A percentile compares a stretch with the other conserved stretches of the same genome.
phyloP scores from a whole-genome alignment of 2,797 vertebrate genomes.

The Hydrocynus forskahlii region DNA sequence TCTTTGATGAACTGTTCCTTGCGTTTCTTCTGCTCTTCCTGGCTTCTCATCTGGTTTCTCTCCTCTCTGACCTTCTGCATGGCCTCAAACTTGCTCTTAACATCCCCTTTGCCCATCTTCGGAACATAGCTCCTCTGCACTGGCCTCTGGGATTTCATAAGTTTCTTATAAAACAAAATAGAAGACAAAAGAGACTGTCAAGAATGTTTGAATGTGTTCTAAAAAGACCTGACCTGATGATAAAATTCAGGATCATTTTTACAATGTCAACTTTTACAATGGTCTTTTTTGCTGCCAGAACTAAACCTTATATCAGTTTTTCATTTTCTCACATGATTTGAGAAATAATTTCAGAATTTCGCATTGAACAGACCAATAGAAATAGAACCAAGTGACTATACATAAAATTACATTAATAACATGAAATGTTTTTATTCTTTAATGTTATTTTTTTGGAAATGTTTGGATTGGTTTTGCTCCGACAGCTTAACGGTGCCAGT shows the following conservation, averaged over 20 bases:
- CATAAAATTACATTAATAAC: too few relatives aligned
- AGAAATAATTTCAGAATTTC: too few relatives aligned
- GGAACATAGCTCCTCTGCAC: slow-evolving; percentile 94
- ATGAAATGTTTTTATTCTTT: too few relatives aligned
- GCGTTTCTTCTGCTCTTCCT: slow-evolving; percentile 93
- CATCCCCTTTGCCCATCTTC: slow-evolving; percentile 86
- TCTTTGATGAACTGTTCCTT: slow-evolving; percentile 97
- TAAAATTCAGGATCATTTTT: too few relatives aligned
- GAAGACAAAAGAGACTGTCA: background rate
- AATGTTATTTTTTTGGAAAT: too few relatives aligned
- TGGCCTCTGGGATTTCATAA: slow-evolving; percentile 89
- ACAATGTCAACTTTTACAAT: too few relatives aligned
- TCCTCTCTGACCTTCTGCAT: slow-evolving; percentile 98
- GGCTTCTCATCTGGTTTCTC: slow-evolving; percentile 89
- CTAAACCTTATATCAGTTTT: too few relatives aligned
- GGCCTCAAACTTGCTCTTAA: slow-evolving; percentile 93
- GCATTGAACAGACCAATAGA: too few relatives aligned
- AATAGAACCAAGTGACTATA: too few relatives aligned
- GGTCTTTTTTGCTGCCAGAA: too few relatives aligned
- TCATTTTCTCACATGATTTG: too few relatives aligned
- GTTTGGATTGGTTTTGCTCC: too few relatives aligned
- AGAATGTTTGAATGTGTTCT: background rate
- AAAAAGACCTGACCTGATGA: background rate
- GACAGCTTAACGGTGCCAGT: slow-evolving; percentile 28
- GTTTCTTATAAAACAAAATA: slow-evolving; percentile 81